Percentiles rank a stretch among this genome's conserved stretches.
Conservation (phyloP, 2,888 invertebrate species). For the Oconnorella tubifera region DNA sequence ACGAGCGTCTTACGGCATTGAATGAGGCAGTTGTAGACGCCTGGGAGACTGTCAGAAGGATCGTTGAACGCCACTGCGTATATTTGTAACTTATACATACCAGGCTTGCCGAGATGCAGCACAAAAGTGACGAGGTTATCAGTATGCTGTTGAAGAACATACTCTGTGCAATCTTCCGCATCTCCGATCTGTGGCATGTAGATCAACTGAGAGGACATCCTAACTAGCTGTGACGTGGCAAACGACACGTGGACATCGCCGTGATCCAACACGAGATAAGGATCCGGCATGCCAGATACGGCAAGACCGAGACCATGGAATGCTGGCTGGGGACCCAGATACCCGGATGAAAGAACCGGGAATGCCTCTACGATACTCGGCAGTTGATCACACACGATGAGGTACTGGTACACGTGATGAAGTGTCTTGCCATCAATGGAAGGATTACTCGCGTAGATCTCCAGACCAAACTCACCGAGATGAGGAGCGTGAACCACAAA, state of each 20-base stretch:
- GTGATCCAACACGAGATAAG: slow-evolving; percentile 48
- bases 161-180: slow-evolving; percentile 44
- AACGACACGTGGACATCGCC: slow-evolving; percentile 42
- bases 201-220: slow-evolving; percentile 54
- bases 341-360: slow-evolving; percentile 52
- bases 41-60: slow-evolving; percentile 52
- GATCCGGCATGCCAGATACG: slow-evolving; percentile 48
- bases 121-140: slow-evolving; percentile 43
- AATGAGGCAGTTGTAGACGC: slow-evolving; percentile 56
- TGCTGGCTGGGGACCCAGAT: slow-evolving; percentile 53
- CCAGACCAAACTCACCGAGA: slow-evolving; percentile 53
- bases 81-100: slow-evolving; percentile 54
- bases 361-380: slow-evolving; percentile 39
- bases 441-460: slow-evolving; percentile 55
- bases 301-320: slow-evolving; percentile 50
- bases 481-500: slow-evolving; percentile 51
- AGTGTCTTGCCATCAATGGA: slow-evolving; percentile 50
- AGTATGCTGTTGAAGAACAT: slow-evolving; percentile 50
- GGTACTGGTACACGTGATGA: slow-evolving; percentile 53
- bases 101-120: slow-evolving; percentile 43
- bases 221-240: slow-evolving; percentile 42
- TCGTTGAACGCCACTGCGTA: slow-evolving; percentile 50
- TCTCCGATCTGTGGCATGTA: slow-evolving; percentile 34
- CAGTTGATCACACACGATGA: slow-evolving; percentile 43
- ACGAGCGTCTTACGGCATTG: slow-evolving; percentile 44